Percentiles rank a stretch among this genome's conserved stretches.
Conservation (phyloP, 1,140 invertebrate genomes). For the Drosophila lini region DNA sequence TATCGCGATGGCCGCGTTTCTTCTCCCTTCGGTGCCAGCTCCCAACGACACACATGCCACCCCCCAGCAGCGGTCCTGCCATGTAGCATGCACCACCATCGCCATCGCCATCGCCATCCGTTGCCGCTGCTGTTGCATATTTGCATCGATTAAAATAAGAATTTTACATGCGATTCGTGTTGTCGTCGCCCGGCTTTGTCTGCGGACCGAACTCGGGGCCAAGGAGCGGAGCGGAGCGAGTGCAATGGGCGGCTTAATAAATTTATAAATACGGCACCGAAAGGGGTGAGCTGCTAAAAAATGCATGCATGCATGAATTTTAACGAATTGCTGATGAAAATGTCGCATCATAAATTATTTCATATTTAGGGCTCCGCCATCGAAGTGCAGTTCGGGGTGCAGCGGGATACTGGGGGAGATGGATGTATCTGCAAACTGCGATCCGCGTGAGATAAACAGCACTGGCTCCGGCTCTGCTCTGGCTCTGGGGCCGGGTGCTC, state of each 20-base stretch:
- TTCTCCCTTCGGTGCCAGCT: slow-evolving; percentile 27
- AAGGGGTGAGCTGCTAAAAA: slow-evolving; percentile 61
- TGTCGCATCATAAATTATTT: slow-evolving; percentile 83
- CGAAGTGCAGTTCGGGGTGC: slow-evolving; percentile 2
- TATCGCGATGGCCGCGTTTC: slow-evolving; percentile 75
- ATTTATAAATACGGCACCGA: slow-evolving; percentile 72
- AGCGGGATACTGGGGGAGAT: background rate
- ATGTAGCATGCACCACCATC: slow-evolving; percentile 66
- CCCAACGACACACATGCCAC: slow-evolving; percentile 33
- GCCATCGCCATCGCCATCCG: slow-evolving; percentile 32
- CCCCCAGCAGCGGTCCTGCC: slow-evolving; percentile 43
- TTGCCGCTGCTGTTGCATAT: slow-evolving; percentile 64
- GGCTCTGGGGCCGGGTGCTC: slow-evolving; percentile 3
- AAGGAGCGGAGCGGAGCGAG: slow-evolving; percentile 28
- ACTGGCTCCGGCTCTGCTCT: slow-evolving; percentile 31
- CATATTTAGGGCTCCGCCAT: slow-evolving; percentile 68
- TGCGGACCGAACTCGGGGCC: slow-evolving; percentile 47
- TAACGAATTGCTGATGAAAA: slow-evolving; percentile 84
- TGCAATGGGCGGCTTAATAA: slow-evolving; percentile 69
- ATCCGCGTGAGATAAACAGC: slow-evolving; percentile 78
- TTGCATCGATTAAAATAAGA: slow-evolving; percentile 83
- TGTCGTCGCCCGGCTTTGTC: slow-evolving; percentile 81
- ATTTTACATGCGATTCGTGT: slow-evolving; percentile 82
- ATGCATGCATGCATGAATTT: slow-evolving; percentile 82
- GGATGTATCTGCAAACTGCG: slow-evolving; percentile 33